Evolutionary conservation across 92 coral and sea anemone species (phyloP).

Genomic region (Pocillopora meandrina): DNA sequence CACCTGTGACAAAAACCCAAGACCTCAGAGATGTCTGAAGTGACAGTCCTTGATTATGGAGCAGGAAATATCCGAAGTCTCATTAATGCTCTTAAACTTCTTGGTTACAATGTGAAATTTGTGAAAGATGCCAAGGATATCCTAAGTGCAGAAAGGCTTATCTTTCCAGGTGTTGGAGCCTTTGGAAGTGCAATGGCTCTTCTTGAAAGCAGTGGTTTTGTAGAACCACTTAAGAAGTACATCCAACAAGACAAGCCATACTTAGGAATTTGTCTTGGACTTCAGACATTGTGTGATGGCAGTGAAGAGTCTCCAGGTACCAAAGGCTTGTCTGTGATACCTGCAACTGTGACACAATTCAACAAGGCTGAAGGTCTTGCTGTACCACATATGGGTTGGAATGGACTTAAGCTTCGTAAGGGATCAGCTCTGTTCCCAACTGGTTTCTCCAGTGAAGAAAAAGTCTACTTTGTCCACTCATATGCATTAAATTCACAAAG

Average conservation of each 20-base stretch:
- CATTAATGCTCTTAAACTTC: conserved; percentile 51
- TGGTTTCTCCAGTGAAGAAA: conserved; percentile 32
- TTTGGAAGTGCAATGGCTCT: conserved; percentile 69
- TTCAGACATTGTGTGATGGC: conserved; percentile 54
- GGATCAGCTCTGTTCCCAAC: conserved; percentile 31
- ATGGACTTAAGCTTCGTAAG: conserved; percentile 51
- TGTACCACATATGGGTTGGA: conserved; percentile 72
- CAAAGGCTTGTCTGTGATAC: conserved; percentile 47
- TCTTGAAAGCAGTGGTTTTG: conserved; percentile 39
- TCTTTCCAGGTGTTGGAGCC: conserved; percentile 70
- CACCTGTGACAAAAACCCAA: not conserved
- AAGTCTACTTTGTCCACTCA: conserved; percentile 65
- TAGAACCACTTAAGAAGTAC: conserved; percentile 48
- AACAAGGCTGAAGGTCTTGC: conserved; percentile 41
- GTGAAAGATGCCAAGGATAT: conserved; percentile 54
- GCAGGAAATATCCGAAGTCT: conserved; percentile 65
- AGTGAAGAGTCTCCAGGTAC: conserved; percentile 62
- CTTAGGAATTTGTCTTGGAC: conserved; percentile 60
- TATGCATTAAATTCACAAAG: conserved; percentile 41
- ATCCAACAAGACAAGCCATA: conserved; percentile 53
- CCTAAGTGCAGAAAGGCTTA: conserved; percentile 45
- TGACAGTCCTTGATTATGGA: conserved; percentile 67
- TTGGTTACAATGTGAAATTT: conserved; percentile 53
- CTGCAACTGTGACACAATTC: conserved; percentile 46
- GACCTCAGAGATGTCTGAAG: conserved; percentile 18